A percentile compares a stretch with the other conserved stretches of the same genome.
Conservation (phyloP, 1,140 invertebrate species). For the Neotoxoptera formosana region DNA sequence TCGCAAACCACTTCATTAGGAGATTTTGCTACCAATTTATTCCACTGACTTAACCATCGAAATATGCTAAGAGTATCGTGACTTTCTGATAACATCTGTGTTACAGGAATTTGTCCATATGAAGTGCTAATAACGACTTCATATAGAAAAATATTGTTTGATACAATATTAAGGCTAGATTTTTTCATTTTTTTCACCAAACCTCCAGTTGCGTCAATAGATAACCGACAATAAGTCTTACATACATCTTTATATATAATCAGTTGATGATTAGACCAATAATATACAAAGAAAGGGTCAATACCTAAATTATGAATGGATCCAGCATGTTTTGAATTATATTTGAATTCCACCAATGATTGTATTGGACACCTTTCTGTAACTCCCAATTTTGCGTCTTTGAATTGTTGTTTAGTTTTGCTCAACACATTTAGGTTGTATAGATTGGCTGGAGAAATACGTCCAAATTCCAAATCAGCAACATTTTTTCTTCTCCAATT, state of each 20-base stretch:
- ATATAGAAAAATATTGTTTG: background rate
- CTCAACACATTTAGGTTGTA: background rate
- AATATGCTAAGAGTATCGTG: background rate
- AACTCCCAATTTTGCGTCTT: background rate
- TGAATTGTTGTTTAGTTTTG: background rate
- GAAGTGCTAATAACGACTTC: background rate
- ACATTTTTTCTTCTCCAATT: constrained; percentile 28
- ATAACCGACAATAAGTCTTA: background rate
- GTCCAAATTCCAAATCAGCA: background rate
- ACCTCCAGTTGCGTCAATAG: constrained; percentile 6
- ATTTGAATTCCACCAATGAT: background rate
- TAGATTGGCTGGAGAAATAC: background rate
- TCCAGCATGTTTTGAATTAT: background rate
- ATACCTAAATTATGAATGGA: background rate
- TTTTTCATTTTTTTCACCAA: background rate
- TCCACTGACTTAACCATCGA: background rate
- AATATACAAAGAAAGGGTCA: background rate
- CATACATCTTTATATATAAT: background rate
- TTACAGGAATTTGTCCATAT: constrained; percentile 1
- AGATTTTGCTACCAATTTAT: background rate
- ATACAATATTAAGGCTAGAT: background rate
- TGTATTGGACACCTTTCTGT: background rate
- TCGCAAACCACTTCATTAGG: background rate
- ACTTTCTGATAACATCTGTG: background rate
- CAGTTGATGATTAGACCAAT: background rate